A percentile compares a stretch with the other conserved stretches of the same genome.
phyloP scores from a whole-genome alignment of 2,113 vertebrate genomes.

The Triplophysa tibetana region DNA sequence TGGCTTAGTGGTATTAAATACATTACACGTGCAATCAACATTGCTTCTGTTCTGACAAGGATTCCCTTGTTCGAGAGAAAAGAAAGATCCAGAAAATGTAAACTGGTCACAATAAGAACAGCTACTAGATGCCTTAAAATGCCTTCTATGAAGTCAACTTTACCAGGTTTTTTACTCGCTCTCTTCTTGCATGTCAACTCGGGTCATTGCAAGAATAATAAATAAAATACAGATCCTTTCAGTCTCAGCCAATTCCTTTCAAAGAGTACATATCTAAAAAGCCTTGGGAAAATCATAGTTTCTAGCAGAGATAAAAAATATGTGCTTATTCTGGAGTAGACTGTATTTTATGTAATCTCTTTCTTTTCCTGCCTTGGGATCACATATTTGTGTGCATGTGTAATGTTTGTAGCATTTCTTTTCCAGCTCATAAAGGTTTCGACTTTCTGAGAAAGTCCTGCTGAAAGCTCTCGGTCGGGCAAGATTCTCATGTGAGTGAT shows the following conservation, averaged over 20 bases:
- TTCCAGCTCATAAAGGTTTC: constrained; percentile 55
- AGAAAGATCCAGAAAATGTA: neutral
- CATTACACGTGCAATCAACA: neutral
- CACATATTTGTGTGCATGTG: constrained; percentile 60
- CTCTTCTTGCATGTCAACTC: neutral
- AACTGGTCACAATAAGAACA: too few species aligned
- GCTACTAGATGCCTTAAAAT: neutral
- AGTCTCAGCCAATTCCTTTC: constrained; percentile 24
- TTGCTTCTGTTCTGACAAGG: too few species aligned
- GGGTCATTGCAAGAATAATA: constrained; percentile 61
- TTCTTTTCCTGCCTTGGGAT: constrained; percentile 57
- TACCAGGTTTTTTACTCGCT: neutral
- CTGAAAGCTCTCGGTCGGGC: neutral
- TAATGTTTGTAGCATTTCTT: constrained; percentile 61
- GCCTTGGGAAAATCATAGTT: constrained; percentile 55
- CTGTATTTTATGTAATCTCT: constrained; percentile 62
- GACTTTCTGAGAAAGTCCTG: constrained; percentile 26
- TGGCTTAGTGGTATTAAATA: too few species aligned
- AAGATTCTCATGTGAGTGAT: constrained; percentile 23
- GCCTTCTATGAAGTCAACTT: neutral
- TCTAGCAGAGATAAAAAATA: constrained; percentile 61
- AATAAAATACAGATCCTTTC: constrained; percentile 39
- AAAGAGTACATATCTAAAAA: constrained; percentile 53
- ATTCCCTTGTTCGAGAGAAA: too few species aligned
- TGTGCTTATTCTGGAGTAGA: constrained; percentile 64